A percentile compares a stretch with the other conserved stretches of the same genome.
phyloP scores from a whole-genome alignment of 2,797 vertebrate genomes.

The Onychomys leucogaster region DNA sequence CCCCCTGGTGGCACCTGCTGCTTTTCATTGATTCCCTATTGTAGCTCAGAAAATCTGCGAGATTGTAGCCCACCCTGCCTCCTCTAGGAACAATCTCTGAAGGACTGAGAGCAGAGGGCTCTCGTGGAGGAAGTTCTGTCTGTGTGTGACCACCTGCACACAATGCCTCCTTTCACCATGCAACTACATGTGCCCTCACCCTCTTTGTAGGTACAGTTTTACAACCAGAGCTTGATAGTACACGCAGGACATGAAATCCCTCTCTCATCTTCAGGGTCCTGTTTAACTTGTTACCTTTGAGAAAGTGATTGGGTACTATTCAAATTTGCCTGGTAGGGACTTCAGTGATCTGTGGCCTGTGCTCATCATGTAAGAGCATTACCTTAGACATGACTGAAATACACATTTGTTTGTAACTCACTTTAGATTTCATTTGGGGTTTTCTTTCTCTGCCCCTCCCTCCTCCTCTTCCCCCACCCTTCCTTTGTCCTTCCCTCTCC shows the following conservation, averaged over 20 bases:
- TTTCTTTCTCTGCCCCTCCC: not conserved
- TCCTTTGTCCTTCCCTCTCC: too few species aligned
- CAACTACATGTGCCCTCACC: not conserved
- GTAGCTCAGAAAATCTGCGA: not conserved
- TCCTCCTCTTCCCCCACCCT: not conserved
- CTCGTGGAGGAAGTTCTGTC: not conserved
- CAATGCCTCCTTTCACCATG: not conserved
- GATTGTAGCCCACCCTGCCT: not conserved
- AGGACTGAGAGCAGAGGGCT: not conserved
- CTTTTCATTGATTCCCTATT: not conserved
- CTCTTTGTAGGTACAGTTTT: not conserved
- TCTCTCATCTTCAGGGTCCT: not conserved
- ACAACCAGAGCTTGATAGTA: not conserved
- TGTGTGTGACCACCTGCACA: not conserved
- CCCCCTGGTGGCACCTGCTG: slow-evolving; percentile 58
- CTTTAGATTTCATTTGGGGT: not conserved
- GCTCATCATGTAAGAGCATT: not conserved
- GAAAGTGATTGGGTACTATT: not conserved
- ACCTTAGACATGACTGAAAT: not conserved
- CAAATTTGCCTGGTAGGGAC: not conserved
- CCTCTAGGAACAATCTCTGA: not conserved
- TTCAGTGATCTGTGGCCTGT: not conserved
- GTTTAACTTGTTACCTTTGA: not conserved
- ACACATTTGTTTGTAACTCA: not conserved
- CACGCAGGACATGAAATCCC: not conserved